Percentiles rank a stretch among this genome's conserved stretches.
Evolutionary conservation across 2,797 vertebrate species (phyloP).

Genomic region (Enteromius mattozi): DNA sequence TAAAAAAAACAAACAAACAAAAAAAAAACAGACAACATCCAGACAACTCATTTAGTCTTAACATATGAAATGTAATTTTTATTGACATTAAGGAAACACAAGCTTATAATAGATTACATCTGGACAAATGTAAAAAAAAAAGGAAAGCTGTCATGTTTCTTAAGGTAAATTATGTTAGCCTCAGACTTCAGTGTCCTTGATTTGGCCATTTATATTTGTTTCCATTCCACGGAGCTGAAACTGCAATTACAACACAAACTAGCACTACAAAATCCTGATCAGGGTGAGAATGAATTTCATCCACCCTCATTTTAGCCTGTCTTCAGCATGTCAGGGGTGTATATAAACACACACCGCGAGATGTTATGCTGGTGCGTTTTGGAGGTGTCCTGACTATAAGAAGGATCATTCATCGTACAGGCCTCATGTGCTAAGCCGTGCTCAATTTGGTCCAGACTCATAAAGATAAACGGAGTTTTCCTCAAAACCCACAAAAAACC

Average conservation of each 20-base stretch:
- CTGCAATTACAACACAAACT: constrained; percentile 4
- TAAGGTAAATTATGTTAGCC: constrained; percentile 54
- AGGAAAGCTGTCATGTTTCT: constrained; percentile 66
- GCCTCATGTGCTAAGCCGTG: not conserved
- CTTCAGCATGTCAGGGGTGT: constrained; percentile 31
- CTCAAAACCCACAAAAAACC: constrained; percentile 18
- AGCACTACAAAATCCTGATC: not conserved
- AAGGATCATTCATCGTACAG: not conserved
- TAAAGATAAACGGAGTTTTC: constrained; percentile 19
- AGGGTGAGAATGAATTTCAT: not conserved
- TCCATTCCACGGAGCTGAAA: constrained; percentile 38
- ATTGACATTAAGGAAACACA: constrained; percentile 69
- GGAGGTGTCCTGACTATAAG: constrained; percentile 43
- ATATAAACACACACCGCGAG: not conserved
- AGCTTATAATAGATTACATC: constrained; percentile 68
- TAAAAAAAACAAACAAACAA: no score
- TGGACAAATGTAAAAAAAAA: constrained; percentile 66
- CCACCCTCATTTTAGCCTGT: constrained; percentile 45
- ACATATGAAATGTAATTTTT: constrained; percentile 72
- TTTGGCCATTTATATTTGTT: constrained; percentile 40
- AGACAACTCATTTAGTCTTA: not conserved
- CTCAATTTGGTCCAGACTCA: constrained; percentile 22
- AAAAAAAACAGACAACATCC: not conserved
- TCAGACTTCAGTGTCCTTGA: constrained; percentile 53
- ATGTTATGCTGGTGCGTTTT: not conserved